Percentiles rank a stretch among this genome's conserved stretches.
These are phyloP conservation scores for Dascyllus trimaculatus DNA, from an alignment of 2,113 vertebrate species.

Conservation along the genomic window DNA sequence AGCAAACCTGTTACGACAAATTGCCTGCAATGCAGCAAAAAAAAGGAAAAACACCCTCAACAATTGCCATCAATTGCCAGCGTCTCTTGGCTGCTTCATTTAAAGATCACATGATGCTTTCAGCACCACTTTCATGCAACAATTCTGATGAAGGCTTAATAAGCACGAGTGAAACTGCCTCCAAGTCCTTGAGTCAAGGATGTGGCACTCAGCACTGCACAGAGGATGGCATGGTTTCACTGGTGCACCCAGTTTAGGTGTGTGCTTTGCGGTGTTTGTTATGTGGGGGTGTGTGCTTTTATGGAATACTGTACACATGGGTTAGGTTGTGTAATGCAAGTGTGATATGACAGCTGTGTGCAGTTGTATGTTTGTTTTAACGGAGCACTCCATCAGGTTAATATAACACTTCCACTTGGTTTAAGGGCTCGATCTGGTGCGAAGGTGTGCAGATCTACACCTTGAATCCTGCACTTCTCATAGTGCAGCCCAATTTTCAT, in stretches of 20 bases:
- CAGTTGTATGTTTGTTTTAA: neutral
- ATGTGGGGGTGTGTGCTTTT: neutral
- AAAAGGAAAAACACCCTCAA: constrained; percentile 1
- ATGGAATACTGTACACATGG: neutral
- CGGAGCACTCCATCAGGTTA: constrained; percentile 6
- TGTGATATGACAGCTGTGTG: constrained; percentile 3
- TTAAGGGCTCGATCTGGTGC: neutral
- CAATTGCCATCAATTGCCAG: constrained; percentile 12
- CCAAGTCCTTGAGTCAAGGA: constrained; percentile 36
- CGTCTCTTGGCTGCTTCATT: constrained; percentile 30
- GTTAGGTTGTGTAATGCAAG: neutral
- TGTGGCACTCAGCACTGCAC: constrained; percentile 12
- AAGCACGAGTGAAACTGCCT: constrained; percentile 22
- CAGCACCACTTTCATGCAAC: constrained; percentile 18
- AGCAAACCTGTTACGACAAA: constrained; percentile 41
- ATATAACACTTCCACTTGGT: neutral
- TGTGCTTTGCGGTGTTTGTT: neutral
- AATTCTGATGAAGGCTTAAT: constrained; percentile 27
- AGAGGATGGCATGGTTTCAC: neutral
- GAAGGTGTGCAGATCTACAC: neutral
- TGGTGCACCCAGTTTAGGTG: neutral
- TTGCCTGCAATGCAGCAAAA: constrained; percentile 37
- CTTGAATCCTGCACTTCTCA: no score
- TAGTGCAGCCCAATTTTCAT: no score
- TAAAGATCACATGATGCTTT: constrained; percentile 53